Base-by-base conservation (phyloP, 1,140 invertebrate species). In the Drosophila sucinea region DNA sequence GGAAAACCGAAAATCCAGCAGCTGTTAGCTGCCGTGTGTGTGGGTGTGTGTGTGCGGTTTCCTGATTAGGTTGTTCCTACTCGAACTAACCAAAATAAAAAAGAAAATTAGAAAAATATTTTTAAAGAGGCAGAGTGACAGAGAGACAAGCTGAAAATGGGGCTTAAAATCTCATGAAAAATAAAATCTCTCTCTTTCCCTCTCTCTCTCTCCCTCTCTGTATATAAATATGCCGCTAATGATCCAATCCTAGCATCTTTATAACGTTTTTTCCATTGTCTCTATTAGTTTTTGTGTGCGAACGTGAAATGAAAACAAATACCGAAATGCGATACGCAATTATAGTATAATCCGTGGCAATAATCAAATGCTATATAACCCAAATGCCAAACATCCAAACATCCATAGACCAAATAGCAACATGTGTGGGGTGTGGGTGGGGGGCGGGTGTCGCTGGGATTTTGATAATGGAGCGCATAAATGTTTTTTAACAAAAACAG, bases 311-410 rank as follows among this genome's bases (percentile, higher is more conserved):
- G 79, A 71, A 87, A 84, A 77, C 72, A 86, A 86, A 86, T 82
- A 79, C 70, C 84, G 73, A 84, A 87, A 89, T 83, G 70, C 65
- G 80, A 87, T 87, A 89, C 84, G 73, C 83, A 87, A 87, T 87
- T 87, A 87, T 87, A 80, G 80, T 84, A 79, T 87, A 89, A 87
- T 87, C 83, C 83, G 41, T 51, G 73, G 65, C 73, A 78, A 87
- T 89, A 87, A 89, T 82, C 84, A 83, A 84, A 75, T 70, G 70
- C 70, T 67, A 80, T 80, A 87, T 80, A 87, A 79, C 83, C 78
- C 44, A 51, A 17, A 27, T 25, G 23, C 81, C 67, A 51, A 55
- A 65, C 10, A 8, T 3, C 17, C n/a, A n/a, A 67, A 10, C 47
- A 63, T 32, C 68, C 55, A 67, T 3, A 35, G 17, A 30, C 60